Base-by-base conservation (phyloP, 1,140 invertebrate species). In the Oreohelix idahoensis region DNA sequence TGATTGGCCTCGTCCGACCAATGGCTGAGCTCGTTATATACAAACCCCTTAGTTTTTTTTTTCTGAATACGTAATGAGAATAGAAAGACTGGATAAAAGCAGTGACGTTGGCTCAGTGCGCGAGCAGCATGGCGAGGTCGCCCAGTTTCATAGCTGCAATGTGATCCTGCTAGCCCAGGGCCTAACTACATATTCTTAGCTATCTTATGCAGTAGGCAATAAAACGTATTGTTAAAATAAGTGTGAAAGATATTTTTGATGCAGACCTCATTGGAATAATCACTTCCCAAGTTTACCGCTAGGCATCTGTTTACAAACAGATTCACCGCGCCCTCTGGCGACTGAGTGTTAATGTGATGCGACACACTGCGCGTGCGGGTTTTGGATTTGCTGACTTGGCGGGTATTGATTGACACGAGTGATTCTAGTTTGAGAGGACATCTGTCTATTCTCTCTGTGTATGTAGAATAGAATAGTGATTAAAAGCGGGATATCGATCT, bases 1-100 rank as follows among this genome's bases (percentile, higher is more conserved):
- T 49, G 32, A 79, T 79, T 79, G 77, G 77, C 53, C 29, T 42
- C 10, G 36, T 0, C 20, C 53, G 36, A 69, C 77, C 77, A 79
- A 79, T 79, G 35, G 45, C 8, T 79, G 77, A 79, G 77, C 77
- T 79, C 63, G 77, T 79, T 79, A n/a, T 35, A 79, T 66, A 39
- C 38, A 58, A 1, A 39, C 35, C 17, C 11, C n/a, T n/a, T 36
- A 49, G 23, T 42, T 15, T 17, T 8, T 32, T 10, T 42, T 15
- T 17, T 8, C 13, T 10, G n/a, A 42, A 49, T 32, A 45, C 36
- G 36, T 75, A 39, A 75, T 75, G 32, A 23, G 71, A 38, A 26
- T 75, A 26, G 35, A 36, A 75, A 49, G 42, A 39, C 13, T 26
- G 79, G 38, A n/a, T 10, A 17, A 51, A 29, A 36, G 49, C 39